Evolutionary conservation across 2,113 vertebrate genomes (phyloP).

Genomic region (Tamias sibiricus): DNA sequence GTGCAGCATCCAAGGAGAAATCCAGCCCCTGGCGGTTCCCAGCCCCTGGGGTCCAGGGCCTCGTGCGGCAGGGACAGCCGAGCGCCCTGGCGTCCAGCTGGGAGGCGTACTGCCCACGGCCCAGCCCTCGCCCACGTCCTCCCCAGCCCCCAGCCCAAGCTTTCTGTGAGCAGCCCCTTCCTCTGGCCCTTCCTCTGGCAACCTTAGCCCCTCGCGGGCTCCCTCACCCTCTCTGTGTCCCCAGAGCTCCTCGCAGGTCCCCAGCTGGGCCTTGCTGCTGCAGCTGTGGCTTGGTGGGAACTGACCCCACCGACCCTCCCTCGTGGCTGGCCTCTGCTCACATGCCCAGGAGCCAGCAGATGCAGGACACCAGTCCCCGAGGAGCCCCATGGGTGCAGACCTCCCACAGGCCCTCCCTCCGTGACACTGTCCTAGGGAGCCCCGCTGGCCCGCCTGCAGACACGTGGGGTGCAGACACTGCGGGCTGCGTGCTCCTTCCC

Average conservation of each 20-base stretch:
- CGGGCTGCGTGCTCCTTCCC: neutral
- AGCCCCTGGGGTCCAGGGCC: too few species aligned
- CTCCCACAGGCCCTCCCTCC: too few species aligned
- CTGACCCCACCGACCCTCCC: neutral
- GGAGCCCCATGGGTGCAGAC: neutral
- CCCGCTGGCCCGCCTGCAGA: neutral
- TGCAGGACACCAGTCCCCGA: neutral
- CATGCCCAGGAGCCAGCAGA: neutral
- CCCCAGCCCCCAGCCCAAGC: too few species aligned
- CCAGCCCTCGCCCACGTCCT: neutral
- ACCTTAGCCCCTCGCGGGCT: neutral
- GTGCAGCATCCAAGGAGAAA: neutral
- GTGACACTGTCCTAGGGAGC: too few species aligned
- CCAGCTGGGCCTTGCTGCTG: too few species aligned
- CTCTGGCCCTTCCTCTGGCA: neutral
- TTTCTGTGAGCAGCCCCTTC: neutral
- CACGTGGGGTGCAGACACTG: neutral
- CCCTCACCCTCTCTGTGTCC: neutral
- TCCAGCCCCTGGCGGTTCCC: neutral
- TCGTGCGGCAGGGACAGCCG: neutral
- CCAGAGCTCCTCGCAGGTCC: neutral
- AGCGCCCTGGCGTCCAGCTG: neutral
- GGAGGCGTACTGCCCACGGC: neutral
- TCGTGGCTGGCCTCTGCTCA: neutral
- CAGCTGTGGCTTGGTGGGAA: rapidly evolving